phyloP scores from a whole-genome alignment of 1,140 invertebrate genomes.

The Streblospio benedicti region DNA sequence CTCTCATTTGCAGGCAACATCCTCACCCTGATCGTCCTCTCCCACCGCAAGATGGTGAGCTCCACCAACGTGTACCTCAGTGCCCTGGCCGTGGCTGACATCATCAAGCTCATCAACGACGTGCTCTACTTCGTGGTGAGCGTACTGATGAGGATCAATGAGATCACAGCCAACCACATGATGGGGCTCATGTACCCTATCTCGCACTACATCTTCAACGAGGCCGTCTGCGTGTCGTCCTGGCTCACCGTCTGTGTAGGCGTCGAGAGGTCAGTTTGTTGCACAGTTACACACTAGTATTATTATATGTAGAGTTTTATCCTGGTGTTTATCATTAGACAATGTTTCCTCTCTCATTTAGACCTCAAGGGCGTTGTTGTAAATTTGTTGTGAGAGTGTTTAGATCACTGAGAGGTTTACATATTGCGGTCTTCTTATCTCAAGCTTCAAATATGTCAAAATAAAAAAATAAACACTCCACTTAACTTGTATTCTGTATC shows the following conservation, averaged over 20 bases:
- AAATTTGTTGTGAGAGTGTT: no score
- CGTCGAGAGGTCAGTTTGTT: conserved; percentile 55
- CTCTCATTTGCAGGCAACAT: conserved; percentile 64
- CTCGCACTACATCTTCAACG: conserved; percentile 41
- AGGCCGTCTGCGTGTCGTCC: conserved; percentile 53
- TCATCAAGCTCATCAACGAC: conserved; percentile 61
- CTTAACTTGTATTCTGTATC: no score
- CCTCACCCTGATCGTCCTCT: conserved; percentile 64
- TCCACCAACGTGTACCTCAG: conserved; percentile 67
- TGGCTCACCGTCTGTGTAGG: conserved; percentile 92
- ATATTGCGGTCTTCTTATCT: no score
- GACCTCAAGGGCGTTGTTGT: no score
- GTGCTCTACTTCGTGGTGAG: conserved; percentile 54
- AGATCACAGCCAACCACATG: background rate
- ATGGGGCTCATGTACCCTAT: conserved; percentile 38
- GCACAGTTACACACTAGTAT: no score
- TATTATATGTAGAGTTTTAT: no score
- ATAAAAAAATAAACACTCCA: no score
- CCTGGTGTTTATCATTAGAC: no score
- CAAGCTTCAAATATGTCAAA: no score
- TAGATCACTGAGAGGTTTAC: no score
- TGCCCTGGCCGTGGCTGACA: conserved; percentile 64
- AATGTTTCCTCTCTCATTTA: no score
- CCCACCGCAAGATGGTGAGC: conserved; percentile 59
- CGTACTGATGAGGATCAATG: background rate